A percentile compares a stretch with the other conserved stretches of the same genome.
These are phyloP conservation scores for Balaeniceps rex DNA, from an alignment of 2,113 vertebrate genomes.

Conservation along the genomic window DNA sequence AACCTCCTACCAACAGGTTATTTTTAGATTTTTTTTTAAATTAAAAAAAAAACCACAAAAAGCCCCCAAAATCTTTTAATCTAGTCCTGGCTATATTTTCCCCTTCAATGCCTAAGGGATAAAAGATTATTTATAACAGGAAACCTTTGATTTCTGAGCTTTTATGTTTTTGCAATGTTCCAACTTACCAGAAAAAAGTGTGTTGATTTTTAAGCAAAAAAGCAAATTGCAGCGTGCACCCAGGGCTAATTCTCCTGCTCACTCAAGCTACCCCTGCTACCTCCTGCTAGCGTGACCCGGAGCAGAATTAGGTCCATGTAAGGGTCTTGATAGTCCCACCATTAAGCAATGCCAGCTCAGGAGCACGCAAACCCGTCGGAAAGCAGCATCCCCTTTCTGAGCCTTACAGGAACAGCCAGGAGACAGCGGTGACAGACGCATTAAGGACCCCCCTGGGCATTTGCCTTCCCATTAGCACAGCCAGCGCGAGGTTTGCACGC, in stretches of 20 bases:
- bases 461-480: background rate
- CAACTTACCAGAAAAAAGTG: background rate
- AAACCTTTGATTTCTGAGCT: constrained; percentile 77
- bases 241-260: background rate
- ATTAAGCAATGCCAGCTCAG: background rate
- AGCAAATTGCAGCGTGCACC: background rate
- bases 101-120: constrained; percentile 60
- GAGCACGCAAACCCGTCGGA: accelerated
- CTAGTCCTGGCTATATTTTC: constrained; percentile 52
- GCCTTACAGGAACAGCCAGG: background rate
- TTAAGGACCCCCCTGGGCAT: background rate
- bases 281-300: background rate
- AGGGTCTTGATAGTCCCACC: background rate
- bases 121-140: constrained; percentile 75
- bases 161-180: constrained; percentile 45
- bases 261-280: background rate
- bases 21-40: constrained; percentile 5
- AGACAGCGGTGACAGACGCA: background rate
- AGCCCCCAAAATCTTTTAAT: constrained; percentile 34
- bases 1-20: background rate
- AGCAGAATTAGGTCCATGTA: background rate
- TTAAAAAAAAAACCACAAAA: background rate
- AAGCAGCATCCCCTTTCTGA: background rate
- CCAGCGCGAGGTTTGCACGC: accelerated
- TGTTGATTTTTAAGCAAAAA: background rate